Evolutionary conservation across 2,888 invertebrate genomes (phyloP), one percentile per base, ranked within the genome.

Genomic region (Lasioglossum zephyrum): DNA sequence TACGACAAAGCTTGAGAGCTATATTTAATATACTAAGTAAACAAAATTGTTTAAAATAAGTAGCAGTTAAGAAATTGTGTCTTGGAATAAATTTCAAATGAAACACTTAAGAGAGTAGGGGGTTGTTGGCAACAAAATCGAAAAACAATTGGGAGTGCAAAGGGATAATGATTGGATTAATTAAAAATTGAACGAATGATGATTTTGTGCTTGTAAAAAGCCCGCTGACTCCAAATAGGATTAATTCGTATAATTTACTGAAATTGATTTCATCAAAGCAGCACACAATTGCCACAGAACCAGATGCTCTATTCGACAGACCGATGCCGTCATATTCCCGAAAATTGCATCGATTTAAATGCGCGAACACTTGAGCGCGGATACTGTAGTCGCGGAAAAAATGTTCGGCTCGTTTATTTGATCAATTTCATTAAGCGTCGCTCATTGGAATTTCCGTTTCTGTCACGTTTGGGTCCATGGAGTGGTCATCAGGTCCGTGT

Each of bases 291-390:
- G 18, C 41, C 39, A 16, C 69, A 77, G 44, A 18, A 41, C 36
- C n/a, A 41, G 69, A 77, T 70, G n/a, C 18, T 16, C 69, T 39
- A 69, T 70, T 70, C 9, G 31, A 13, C 53, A 16, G 16, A 66
- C 18, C n/a, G 26, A 16, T 8, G 53, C 26, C 11, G 22, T 31
- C 8, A 70, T 70, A 77, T 81, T 77, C n/a, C 8, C 36, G 70
- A 77, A 81, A 81, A 77, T 47, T 60, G 78, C 70, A 72, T 77
- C 70, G 49, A 70, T 81, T 81, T 57, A 47, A 77, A 70, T 13
- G 5, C 70, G 57, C 22, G 8, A 26, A 6, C 63, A 16, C 63
- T 31, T 31, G 16, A 63, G 31, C 31, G 18, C 18, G 31, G 36
- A 39, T 31, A 13, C 9, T 11, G 22, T 16, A 36, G 36, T 57